Evolutionary conservation across 2,888 invertebrate species (phyloP), one percentile per base, ranked within the genome.

Genomic region (Macaria notata): DNA sequence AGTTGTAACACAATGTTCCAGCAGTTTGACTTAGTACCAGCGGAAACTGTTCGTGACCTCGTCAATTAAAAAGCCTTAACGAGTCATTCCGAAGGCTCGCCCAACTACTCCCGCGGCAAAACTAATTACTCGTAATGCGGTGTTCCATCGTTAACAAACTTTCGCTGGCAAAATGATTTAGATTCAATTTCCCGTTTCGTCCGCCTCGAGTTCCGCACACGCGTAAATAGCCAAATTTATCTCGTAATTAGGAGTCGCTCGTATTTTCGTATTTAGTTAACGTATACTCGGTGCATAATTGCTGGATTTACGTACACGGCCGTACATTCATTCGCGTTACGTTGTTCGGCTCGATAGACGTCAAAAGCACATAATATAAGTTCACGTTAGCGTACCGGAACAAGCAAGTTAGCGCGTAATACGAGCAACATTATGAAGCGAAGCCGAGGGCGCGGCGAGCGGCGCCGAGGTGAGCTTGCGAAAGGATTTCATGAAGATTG

Each of bases 401-500:
- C 49, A 44, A 42, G 39, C 36, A 45, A 62, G 56, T 61, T 49
- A 56, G 42, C 51, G 61, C 63, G 41, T 65, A 46, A 38, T 43
- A 56, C 50, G 56, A 61, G 59, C 63, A 57, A 54, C 61, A 66
- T 62, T 62, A 64, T 60, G 65, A 66, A 58, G 48, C 59, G 58
- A 46, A 49, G 31, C 42, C 50, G 43, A 33, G 39, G 4, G 9
- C 31, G 44, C 44, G n/a, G 30, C 44, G 33, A 31, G 9, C 33
- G 54, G 46, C 51, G 53, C 62, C 55, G 60, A 64, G 61, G 61
- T 61, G 72, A 67, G 50, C 72, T 69, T 62, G 65, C 63, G 72
- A 73, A 75, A 76, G 77, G 74, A 74, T 77, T 78, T 71, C 68
- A 67, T 72, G 75, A 79, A 81, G 81, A 81, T 81, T 78, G 75